Evolutionary conservation across 2,888 invertebrate species (phyloP).

Genomic region (Linnaemya tessellans): DNA sequence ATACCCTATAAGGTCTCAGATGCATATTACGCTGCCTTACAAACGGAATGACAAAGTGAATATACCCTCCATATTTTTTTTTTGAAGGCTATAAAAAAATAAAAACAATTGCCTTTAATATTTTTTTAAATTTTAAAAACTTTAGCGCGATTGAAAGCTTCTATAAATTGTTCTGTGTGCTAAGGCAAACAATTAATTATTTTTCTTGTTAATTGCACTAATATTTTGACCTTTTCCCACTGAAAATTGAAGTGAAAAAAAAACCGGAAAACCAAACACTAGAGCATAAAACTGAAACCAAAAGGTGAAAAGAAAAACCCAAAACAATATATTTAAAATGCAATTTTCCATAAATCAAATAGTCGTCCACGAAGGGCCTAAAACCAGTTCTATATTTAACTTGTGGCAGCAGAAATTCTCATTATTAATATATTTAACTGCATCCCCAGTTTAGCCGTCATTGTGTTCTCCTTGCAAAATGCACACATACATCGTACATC

Average conservation of each 20-base stretch:
- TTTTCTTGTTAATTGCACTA: conserved; percentile 39
- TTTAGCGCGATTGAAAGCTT: neutral
- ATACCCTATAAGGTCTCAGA: no score
- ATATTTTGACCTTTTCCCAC: conserved; percentile 53
- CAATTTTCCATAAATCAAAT: conserved; percentile 66
- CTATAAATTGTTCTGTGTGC: neutral
- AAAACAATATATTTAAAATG: conserved; percentile 57
- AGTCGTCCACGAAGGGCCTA: conserved; percentile 54
- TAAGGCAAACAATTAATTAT: conserved; percentile 8
- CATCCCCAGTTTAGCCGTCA: neutral
- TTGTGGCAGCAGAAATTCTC: conserved; percentile 11
- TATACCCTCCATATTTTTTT: no score
- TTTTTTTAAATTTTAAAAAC: neutral
- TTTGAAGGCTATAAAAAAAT: no score
- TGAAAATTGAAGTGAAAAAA: neutral
- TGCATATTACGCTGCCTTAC: no score
- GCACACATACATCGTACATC: no score
- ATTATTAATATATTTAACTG: conserved; percentile 12
- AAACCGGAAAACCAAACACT: conserved; percentile 24
- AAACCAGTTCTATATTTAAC: conserved; percentile 63
- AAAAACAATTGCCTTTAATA: no score
- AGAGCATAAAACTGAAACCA: neutral
- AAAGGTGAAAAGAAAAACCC: conserved; percentile 4
- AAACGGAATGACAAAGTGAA: no score
- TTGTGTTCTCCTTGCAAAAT: neutral